Conservation (phyloP, 2,113 vertebrate genomes). For the Drymodes brunneopygia region DNA sequence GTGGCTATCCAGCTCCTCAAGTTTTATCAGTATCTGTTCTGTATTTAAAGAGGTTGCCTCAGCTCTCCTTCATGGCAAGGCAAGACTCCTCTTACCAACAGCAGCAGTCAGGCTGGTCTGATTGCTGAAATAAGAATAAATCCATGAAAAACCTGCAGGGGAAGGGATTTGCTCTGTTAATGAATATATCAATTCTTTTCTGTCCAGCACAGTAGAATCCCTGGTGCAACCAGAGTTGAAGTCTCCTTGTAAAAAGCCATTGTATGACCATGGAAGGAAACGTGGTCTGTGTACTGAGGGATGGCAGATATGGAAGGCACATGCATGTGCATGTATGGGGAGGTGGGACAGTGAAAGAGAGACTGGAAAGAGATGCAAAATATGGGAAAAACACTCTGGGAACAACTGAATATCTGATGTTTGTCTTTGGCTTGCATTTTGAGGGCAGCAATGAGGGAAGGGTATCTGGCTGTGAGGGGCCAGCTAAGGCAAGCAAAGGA, state of each 20-base stretch:
- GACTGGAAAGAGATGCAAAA: background rate
- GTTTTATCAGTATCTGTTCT: background rate
- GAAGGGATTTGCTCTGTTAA: background rate
- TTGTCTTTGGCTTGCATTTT: background rate
- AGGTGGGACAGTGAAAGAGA: background rate
- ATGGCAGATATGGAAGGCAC: background rate
- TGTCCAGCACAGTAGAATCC: background rate
- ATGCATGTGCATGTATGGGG: accelerated
- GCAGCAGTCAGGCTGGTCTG: background rate
- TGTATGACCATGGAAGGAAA: background rate
- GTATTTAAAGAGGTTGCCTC: background rate
- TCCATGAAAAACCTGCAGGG: background rate
- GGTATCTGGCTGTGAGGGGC: background rate
- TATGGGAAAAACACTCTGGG: background rate
- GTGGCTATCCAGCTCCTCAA: background rate
- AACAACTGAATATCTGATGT: background rate
- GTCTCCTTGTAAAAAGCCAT: background rate
- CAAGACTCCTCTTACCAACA: background rate
- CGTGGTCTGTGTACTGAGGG: accelerated
- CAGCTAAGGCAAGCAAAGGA: background rate
- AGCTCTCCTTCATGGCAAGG: background rate
- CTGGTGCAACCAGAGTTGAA: background rate
- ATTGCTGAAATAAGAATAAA: background rate
- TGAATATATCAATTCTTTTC: background rate
- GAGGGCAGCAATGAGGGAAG: background rate